phyloP scores from a whole-genome alignment of 2,113 vertebrate species.

The Bos indicus region DNA sequence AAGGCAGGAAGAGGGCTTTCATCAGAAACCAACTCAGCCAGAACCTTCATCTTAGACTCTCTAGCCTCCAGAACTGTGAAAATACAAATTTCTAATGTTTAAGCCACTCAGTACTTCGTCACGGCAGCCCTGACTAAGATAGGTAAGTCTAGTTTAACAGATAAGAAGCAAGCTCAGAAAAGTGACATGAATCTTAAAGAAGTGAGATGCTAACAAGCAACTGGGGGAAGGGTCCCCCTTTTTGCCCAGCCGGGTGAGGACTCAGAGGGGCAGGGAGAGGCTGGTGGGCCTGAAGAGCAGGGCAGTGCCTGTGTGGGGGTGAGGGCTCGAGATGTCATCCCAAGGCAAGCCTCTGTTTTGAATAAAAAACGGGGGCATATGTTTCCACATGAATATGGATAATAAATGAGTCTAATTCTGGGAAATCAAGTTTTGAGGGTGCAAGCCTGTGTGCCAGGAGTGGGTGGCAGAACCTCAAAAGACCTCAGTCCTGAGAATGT shows the following conservation, averaged over 20 bases:
- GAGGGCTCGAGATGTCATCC: not conserved
- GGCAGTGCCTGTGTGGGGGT: not conserved
- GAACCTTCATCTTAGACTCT: not conserved
- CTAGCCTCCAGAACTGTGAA: not conserved
- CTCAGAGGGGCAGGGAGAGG: not conserved
- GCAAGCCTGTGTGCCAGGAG: not conserved
- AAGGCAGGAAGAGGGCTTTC: not conserved
- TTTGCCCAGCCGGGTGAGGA: not conserved
- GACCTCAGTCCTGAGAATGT: not conserved
- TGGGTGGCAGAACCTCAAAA: not conserved
- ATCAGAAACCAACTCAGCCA: not conserved
- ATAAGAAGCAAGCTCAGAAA: not conserved
- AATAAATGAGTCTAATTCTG: not conserved
- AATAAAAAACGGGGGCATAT: not conserved
- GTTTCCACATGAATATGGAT: not conserved
- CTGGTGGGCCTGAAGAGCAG: accelerated
- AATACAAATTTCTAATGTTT: not conserved
- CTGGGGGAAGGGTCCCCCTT: not conserved
- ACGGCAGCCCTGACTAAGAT: accelerated
- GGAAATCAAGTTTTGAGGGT: not conserved
- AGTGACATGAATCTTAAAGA: not conserved
- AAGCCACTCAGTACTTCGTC: not conserved
- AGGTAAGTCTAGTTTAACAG: not conserved
- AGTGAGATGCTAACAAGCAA: not conserved
- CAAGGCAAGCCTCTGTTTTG: not conserved